Conservation (phyloP, 2,113 vertebrate species). For the Acanthochromis polyacanthus region DNA sequence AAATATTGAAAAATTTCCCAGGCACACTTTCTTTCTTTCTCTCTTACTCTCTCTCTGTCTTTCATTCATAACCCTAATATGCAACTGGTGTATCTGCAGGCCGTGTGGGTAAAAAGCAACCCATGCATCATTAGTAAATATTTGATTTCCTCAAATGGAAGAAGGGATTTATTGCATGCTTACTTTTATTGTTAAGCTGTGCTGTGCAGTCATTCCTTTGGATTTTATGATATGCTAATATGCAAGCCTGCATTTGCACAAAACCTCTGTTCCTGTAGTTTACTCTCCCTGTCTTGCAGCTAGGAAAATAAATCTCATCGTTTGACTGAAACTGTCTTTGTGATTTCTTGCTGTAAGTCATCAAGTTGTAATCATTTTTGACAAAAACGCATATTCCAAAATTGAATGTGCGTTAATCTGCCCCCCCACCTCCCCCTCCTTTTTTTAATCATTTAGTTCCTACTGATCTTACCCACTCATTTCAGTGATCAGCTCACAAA, state of each 20-base stretch:
- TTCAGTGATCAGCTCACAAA: slow-evolving; percentile 6
- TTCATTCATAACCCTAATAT: slow-evolving; percentile 54
- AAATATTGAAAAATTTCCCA: not conserved
- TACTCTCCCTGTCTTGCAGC: slow-evolving; percentile 74
- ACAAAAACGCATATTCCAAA: not conserved
- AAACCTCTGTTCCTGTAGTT: slow-evolving; percentile 76
- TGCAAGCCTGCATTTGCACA: slow-evolving; percentile 77
- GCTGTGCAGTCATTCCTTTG: slow-evolving; percentile 76
- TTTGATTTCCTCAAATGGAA: slow-evolving; percentile 60
- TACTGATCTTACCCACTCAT: not conserved
- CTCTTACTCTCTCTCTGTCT: not conserved
- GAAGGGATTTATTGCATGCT: slow-evolving; percentile 82
- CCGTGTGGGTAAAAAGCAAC: slow-evolving; percentile 37
- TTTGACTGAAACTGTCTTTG: slow-evolving; percentile 56
- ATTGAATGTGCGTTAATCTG: not conserved
- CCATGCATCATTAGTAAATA: slow-evolving; percentile 45
- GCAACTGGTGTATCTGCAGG: slow-evolving; percentile 48
- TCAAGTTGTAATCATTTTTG: not conserved
- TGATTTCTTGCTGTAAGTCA: slow-evolving; percentile 26
- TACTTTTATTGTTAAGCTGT: slow-evolving; percentile 76
- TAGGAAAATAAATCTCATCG: slow-evolving; percentile 79
- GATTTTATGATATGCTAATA: slow-evolving; percentile 77
- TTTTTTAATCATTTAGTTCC: not conserved
- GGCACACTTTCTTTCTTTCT: slow-evolving; percentile 12
- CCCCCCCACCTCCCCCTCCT: not conserved